These are phyloP conservation scores for Dione juno DNA, from an alignment of 2,888 invertebrate genomes.

Conservation along the genomic window DNA sequence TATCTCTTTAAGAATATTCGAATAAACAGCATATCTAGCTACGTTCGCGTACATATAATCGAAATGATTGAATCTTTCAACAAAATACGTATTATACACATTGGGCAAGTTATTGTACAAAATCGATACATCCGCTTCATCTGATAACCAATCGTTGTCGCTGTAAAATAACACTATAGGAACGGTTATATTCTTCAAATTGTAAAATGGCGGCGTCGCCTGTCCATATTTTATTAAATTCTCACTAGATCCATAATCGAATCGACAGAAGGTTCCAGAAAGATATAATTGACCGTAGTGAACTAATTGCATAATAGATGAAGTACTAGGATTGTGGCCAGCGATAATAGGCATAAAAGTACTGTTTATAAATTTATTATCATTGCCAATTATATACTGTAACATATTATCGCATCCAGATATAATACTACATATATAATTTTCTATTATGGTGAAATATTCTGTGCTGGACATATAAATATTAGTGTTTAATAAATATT, in stretches of 20 bases:
- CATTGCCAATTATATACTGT: slow-evolving; percentile 56
- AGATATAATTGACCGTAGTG: slow-evolving; percentile 70
- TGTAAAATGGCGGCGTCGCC: slow-evolving; percentile 63
- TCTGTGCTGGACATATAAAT: slow-evolving; percentile 55
- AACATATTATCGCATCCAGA: slow-evolving; percentile 59
- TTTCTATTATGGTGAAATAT: slow-evolving; percentile 56
- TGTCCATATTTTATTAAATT: slow-evolving; percentile 74
- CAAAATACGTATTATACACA: slow-evolving; percentile 71
- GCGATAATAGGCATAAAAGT: slow-evolving; percentile 83
- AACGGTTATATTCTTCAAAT: slow-evolving; percentile 55
- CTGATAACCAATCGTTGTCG: slow-evolving; percentile 74
- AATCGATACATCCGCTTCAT: slow-evolving; percentile 74
- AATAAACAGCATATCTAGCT: slow-evolving; percentile 80
- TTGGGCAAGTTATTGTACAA: slow-evolving; percentile 74
- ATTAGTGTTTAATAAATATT: slow-evolving; percentile 52
- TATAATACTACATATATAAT: slow-evolving; percentile 55
- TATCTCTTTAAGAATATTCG: slow-evolving; percentile 62
- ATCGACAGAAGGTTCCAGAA: slow-evolving; percentile 65
- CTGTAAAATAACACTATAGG: slow-evolving; percentile 67
- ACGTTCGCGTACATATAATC: slow-evolving; percentile 86
- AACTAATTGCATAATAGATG: slow-evolving; percentile 78
- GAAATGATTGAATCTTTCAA: slow-evolving; percentile 85
- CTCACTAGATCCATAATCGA: slow-evolving; percentile 56
- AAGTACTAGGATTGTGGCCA: slow-evolving; percentile 84
- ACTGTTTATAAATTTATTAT: slow-evolving; percentile 59